Evolutionary conservation across 2,113 vertebrate species (phyloP).

Genomic region (Phocoena sinus): DNA sequence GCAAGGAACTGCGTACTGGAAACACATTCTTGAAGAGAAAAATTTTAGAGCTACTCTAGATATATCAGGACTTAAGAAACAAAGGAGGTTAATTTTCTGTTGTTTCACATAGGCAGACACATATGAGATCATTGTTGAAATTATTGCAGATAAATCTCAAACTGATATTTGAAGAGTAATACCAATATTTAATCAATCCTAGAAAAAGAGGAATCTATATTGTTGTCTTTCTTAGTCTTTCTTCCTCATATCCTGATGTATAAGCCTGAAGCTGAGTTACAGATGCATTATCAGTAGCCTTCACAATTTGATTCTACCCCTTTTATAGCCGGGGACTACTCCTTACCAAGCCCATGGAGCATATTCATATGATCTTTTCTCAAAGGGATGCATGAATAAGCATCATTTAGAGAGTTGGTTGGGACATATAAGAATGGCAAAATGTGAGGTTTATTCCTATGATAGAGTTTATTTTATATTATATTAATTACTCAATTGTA

Average conservation of each 20-base stretch:
- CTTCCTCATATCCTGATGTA: background rate
- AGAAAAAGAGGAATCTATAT: background rate
- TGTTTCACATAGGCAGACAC: background rate
- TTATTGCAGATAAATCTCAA: background rate
- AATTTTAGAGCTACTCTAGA: background rate
- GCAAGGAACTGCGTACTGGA: background rate
- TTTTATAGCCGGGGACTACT: background rate
- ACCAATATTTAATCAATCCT: background rate
- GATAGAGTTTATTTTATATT: background rate
- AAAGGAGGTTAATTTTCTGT: background rate
- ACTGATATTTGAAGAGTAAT: background rate
- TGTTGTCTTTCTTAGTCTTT: background rate
- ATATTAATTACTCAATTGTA: background rate
- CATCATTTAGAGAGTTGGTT: background rate
- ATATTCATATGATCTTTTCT: background rate
- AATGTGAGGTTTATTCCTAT: background rate
- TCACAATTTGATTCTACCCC: background rate
- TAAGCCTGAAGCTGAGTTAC: background rate
- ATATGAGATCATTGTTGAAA: background rate
- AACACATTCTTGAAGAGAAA: background rate
- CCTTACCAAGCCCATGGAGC: background rate
- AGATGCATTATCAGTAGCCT: background rate
- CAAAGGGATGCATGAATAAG: background rate
- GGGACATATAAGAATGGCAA: background rate
- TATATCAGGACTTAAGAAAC: background rate